Conservation (phyloP, 2,797 vertebrate species). For the Lindbergichthys nudifrons region DNA sequence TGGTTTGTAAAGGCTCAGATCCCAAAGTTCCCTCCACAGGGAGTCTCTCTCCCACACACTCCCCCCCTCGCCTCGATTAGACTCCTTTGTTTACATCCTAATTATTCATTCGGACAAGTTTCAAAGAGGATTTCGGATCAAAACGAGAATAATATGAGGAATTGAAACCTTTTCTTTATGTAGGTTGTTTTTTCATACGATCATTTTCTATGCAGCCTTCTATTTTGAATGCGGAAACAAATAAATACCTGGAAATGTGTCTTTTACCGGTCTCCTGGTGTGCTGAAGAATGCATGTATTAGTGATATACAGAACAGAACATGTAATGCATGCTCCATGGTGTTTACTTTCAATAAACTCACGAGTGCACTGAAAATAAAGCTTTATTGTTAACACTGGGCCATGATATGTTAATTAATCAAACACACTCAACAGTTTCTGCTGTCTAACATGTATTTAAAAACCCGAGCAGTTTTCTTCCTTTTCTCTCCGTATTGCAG, state of each 20-base stretch:
- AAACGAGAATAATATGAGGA: background rate
- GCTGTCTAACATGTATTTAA: background rate
- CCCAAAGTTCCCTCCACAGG: too few species aligned
- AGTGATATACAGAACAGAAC: background rate
- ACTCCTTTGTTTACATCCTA: too few species aligned
- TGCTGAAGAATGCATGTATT: conserved; percentile 2
- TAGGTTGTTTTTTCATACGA: background rate
- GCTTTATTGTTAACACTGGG: conserved; percentile 3
- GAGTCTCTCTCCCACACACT: too few species aligned
- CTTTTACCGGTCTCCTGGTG: background rate
- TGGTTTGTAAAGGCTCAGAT: too few species aligned
- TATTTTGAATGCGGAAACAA: background rate
- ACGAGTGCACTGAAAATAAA: background rate
- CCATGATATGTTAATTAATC: conserved; percentile 26
- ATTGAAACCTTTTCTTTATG: background rate
- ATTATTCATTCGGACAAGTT: too few species aligned
- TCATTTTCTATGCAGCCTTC: background rate
- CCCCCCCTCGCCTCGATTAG: too few species aligned
- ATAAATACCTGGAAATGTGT: conserved; percentile 1
- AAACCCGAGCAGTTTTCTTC: background rate
- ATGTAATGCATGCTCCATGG: background rate
- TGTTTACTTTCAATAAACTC: conserved; percentile 18
- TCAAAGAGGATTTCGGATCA: too few species aligned
- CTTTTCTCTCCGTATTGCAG: conserved; percentile 7
- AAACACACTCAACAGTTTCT: conserved; percentile 13